These are phyloP conservation scores for Eospalax fontanierii DNA, from an alignment of 2,797 vertebrate species.

Conservation along the genomic window DNA sequence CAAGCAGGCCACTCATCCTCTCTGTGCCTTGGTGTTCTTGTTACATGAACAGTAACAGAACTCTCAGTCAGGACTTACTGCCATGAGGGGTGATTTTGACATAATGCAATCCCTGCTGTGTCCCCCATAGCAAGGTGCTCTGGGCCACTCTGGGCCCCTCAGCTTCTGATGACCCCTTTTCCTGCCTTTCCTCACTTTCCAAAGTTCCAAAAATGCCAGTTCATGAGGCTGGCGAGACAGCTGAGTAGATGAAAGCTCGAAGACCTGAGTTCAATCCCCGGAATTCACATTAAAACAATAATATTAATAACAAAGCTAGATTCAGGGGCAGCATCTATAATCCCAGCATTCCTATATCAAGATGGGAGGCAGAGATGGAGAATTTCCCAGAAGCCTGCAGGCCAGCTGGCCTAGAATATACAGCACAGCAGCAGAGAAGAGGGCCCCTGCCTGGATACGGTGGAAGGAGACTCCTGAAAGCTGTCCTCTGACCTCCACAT, in stretches of 20 bases:
- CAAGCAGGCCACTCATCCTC: neutral
- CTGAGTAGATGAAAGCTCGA: neutral
- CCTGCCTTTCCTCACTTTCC: too few species aligned
- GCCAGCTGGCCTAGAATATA: neutral
- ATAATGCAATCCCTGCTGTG: rapidly evolving
- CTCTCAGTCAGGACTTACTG: neutral
- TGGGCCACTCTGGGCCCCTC: neutral
- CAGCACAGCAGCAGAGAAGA: too few species aligned
- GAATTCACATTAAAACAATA: too few species aligned
- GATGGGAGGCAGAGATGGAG: neutral
- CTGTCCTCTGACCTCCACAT: neutral
- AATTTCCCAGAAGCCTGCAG: neutral
- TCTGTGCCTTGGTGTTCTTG: neutral
- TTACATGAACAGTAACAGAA: neutral
- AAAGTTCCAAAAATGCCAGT: neutral
- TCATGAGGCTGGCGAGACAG: neutral
- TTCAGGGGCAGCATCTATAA: too few species aligned
- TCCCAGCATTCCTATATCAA: neutral
- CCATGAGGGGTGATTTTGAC: neutral
- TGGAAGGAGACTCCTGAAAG: neutral
- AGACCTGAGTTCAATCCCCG: too few species aligned
- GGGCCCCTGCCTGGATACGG: neutral
- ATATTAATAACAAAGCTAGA: too few species aligned
- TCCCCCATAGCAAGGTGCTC: neutral
- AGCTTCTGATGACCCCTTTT: neutral